Base-by-base conservation (phyloP, 2,113 vertebrate genomes). In the Phalacrocorax brasilianus region DNA sequence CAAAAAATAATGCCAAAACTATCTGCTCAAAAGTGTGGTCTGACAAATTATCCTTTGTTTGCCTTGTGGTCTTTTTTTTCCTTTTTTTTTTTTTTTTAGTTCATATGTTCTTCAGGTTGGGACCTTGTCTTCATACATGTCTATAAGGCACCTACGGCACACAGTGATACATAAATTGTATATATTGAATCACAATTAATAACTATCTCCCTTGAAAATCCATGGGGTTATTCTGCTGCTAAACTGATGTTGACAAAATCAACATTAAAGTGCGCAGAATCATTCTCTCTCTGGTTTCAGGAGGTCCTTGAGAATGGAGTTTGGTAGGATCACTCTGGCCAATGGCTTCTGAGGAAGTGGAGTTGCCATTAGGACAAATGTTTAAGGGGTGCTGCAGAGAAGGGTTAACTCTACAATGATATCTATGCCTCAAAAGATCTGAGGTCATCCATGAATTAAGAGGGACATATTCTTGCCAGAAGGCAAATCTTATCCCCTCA, bases 251-350 rank as follows among this genome's bases (percentile, higher is more conserved):
- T 94, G 72, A 80, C 42, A 86, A 47, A 68, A 50, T 45, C 40
- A 81, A 11, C 7, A 28, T 53, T 75, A 73, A 49, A 1, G 0
- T 35, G 38, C 0, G 0, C 28, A 80, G 22, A 21, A 10, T 76
- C 40, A 24, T 75, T 63, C n/a, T 70, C 65, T 86, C 65, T 86
- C 53, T 63, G 59, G 8, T 42, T 91, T 84, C 42, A 80, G 47
- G 8, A 83, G 6, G 27, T 38, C 38, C 68, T 80, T 70, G 73
- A 75, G 45, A 93, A 58, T 13, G 16, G 15, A 79, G 16, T 70
- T 70, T 73, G 55, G 42, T 47, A 75, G 38, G 27, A 91, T 17
- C 1, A 1, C 71, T 73, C 50, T 5, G 13, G 44, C 21, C 63
- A 67, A 66, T 47, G 70, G 19, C 11, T 91, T 79, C 73, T 77